Evolutionary conservation across 2,113 vertebrate species (phyloP), one percentile per base, ranked within the genome.

Genomic region (Percopsis transmontana): DNA sequence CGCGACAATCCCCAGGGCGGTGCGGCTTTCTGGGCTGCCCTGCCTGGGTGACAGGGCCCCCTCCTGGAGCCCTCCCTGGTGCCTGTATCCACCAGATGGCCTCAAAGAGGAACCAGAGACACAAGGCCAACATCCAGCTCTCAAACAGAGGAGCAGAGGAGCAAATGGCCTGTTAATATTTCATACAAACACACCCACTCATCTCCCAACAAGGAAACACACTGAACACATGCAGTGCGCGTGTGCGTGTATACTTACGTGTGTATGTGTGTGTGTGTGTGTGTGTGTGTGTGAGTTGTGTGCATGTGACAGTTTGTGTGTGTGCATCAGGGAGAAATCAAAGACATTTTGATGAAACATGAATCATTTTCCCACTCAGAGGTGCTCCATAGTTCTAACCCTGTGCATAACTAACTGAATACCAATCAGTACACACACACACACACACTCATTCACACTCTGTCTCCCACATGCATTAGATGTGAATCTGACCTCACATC

Each of bases 161-260:
- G 86, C 87, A 90, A 88, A 88, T 85, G 89, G 87, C 86, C 81
- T 84, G 87, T 90, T 88, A 90, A 89, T 90, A 89, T 90, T 90
- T 90, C 79, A 90, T 89, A 89, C 70, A 87, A 85, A 87, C 85
- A 81, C 76, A 82, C 85, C 79, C 82, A 79, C 85, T 89, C 81
- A 82, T 87, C 89, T 90, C 81, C 2, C 40, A 77, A 68, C 8
- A 72, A 77, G 79, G 77, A 83, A 83, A 77, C 55, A 75, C 76
- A 84, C 79, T 68, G 73, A 71, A 70, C 68, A 70, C 79, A 80
- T 19, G 13, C 66, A 61, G 70, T 27, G 39, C 61, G 73, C 63
- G 40, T 38, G 23, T 63, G 60, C 10, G 41, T 13, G 19, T 15
- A 13, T 24, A 15, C 12, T 45, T 45, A 24, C 24, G 20, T 27